Conservation (phyloP, 1,140 invertebrate species). For the Schlechtendalia chinensis region DNA sequence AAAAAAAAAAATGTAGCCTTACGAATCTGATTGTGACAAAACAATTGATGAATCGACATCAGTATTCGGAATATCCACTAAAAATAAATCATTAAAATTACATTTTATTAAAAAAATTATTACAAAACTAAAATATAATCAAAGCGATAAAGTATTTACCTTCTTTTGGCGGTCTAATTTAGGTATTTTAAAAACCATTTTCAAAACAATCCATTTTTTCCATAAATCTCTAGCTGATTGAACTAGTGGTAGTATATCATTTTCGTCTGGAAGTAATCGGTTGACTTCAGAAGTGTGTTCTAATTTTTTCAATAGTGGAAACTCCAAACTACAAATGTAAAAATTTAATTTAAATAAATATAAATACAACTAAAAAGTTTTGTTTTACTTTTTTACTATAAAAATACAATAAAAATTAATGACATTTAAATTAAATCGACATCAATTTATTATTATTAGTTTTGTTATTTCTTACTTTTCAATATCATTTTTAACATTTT, state of each 20-base stretch:
- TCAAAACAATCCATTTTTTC: slow-evolving; percentile 74
- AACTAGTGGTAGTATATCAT: slow-evolving; percentile 35
- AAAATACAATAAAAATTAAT: too few species aligned
- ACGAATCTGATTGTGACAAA: neutral
- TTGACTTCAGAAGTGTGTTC: slow-evolving; percentile 15
- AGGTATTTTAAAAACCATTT: slow-evolving; percentile 90
- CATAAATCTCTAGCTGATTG: slow-evolving; percentile 67
- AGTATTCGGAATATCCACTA: neutral
- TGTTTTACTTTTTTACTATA: too few species aligned
- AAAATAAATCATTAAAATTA: neutral
- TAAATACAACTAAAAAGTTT: too few species aligned
- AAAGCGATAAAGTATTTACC: slow-evolving; percentile 70
- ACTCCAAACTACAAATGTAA: slow-evolving; percentile 9
- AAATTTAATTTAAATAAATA: too few species aligned
- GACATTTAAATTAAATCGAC: too few species aligned
- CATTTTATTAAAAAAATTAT: neutral
- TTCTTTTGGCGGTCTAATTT: slow-evolving; percentile 88
- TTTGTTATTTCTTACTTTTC: neutral
- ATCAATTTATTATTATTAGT: too few species aligned
- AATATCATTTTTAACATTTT: slow-evolving; percentile 24
- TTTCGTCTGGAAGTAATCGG: slow-evolving; percentile 16
- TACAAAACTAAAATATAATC: too few species aligned
- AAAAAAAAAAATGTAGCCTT: neutral
- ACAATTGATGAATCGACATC: neutral
- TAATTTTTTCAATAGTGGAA: neutral